phyloP scores from a whole-genome alignment of 1,140 invertebrate genomes.

The Saccostrea cuccullata region DNA sequence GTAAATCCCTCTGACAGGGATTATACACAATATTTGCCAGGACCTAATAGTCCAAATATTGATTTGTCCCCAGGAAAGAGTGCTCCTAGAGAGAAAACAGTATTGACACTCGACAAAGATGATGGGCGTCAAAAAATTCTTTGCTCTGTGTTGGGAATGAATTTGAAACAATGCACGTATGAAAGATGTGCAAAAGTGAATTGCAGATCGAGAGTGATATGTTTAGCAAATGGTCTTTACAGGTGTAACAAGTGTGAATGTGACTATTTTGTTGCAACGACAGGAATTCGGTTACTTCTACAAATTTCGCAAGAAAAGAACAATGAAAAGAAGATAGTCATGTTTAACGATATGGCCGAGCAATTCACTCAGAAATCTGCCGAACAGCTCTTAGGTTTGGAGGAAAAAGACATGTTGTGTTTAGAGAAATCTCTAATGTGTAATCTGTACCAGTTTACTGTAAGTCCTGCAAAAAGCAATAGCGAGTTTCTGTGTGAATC shows the following conservation, averaged over 20 bases:
- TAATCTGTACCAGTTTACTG: not conserved
- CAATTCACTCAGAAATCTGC: not conserved
- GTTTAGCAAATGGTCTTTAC: constrained; percentile 26
- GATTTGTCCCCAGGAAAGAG: not conserved
- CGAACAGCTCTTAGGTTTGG: not conserved
- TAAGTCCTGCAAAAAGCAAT: not conserved
- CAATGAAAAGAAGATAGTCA: not conserved
- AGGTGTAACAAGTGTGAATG: constrained; percentile 25
- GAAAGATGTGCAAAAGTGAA: constrained; percentile 14
- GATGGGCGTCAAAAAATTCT: not conserved
- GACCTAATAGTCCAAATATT: not conserved
- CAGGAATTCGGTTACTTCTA: not conserved
- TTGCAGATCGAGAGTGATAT: constrained; percentile 11
- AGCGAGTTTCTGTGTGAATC: not conserved
- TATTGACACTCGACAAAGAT: not conserved
- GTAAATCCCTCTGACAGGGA: not conserved
- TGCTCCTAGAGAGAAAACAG: not conserved
- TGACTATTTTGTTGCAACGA: not conserved
- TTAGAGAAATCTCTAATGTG: not conserved
- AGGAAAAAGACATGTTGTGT: not conserved
- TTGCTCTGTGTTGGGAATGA: not conserved
- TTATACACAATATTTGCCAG: not conserved
- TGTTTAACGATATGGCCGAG: constrained; percentile 33
- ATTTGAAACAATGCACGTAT: not conserved
- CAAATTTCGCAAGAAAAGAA: not conserved